A percentile compares a stretch with the other conserved stretches of the same genome.
These are phyloP conservation scores for Apamea crenata DNA, from an alignment of 2,888 invertebrate genomes.

Conservation along the genomic window DNA sequence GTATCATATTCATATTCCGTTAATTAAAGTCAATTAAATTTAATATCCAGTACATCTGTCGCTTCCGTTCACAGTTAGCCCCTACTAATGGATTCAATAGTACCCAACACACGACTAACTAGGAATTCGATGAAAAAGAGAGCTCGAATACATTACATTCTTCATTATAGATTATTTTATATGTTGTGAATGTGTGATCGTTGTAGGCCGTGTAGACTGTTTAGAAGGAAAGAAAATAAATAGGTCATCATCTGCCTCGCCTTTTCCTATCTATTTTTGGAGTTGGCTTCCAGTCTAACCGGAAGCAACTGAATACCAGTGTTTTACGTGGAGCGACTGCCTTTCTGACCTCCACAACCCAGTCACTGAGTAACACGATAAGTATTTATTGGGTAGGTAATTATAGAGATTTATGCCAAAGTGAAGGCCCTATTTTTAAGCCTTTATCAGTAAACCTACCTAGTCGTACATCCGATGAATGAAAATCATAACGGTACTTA, in stretches of 20 bases:
- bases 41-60: conserved; percentile 72
- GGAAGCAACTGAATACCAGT: neutral
- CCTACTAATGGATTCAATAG: conserved; percentile 19
- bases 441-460: neutral
- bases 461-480: neutral
- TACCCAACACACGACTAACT: neutral
- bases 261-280: neutral
- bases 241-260: neutral
- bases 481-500: too few species aligned
- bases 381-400: neutral
- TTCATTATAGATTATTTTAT: neutral
- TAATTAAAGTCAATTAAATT: conserved; percentile 74
- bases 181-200: too few species aligned
- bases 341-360: neutral
- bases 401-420: neutral
- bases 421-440: too few species aligned
- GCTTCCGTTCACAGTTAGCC: conserved; percentile 53
- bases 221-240: neutral
- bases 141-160: neutral
- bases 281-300: neutral
- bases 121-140: neutral
- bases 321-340: neutral
- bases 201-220: too few species aligned
- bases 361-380: neutral
- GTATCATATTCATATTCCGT: conserved; percentile 34